These are phyloP conservation scores for Eristalinus aeneus DNA, from an alignment of 2,888 invertebrate genomes.

Conservation along the genomic window DNA sequence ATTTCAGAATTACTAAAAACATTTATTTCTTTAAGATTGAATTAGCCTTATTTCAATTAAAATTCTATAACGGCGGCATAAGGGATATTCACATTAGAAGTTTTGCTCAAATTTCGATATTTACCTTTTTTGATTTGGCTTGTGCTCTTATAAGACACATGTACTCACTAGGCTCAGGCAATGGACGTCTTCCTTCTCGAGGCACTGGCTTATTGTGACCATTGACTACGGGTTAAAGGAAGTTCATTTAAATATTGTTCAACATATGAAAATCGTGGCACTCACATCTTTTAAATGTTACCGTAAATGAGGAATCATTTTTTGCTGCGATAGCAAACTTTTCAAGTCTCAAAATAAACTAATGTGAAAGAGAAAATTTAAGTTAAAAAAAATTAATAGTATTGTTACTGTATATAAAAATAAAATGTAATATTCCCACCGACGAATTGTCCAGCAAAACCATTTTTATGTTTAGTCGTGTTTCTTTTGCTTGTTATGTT, in stretches of 20 bases:
- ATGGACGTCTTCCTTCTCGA: conserved; percentile 84
- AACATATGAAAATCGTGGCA: conserved; percentile 73
- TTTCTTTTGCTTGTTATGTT: conserved; percentile 20
- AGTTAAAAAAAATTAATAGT: not conserved
- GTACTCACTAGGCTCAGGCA: conserved; percentile 85
- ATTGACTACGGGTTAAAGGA: conserved; percentile 84
- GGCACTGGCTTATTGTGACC: conserved; percentile 89
- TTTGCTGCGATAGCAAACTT: conserved; percentile 92
- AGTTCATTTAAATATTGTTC: conserved; percentile 11
- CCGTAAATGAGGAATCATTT: conserved; percentile 88
- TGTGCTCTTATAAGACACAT: conserved; percentile 93
- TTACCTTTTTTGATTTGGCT: conserved; percentile 82
- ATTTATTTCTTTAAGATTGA: no score
- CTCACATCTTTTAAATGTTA: conserved; percentile 98
- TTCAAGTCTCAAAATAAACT: conserved; percentile 79
- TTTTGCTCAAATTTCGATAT: not conserved
- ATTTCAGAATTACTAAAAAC: no score
- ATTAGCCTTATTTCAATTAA: not conserved
- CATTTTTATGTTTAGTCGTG: conserved; percentile 74
- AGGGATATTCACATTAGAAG: not conserved
- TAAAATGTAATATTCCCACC: conserved; percentile 74
- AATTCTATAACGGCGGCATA: not conserved
- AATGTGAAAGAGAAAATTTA: conserved; percentile 52
- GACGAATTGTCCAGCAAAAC: conserved; percentile 80
- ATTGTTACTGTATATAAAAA: not conserved